These are phyloP conservation scores for Seriola rivoliana DNA, from an alignment of 2,113 vertebrate genomes.

Conservation along the genomic window DNA sequence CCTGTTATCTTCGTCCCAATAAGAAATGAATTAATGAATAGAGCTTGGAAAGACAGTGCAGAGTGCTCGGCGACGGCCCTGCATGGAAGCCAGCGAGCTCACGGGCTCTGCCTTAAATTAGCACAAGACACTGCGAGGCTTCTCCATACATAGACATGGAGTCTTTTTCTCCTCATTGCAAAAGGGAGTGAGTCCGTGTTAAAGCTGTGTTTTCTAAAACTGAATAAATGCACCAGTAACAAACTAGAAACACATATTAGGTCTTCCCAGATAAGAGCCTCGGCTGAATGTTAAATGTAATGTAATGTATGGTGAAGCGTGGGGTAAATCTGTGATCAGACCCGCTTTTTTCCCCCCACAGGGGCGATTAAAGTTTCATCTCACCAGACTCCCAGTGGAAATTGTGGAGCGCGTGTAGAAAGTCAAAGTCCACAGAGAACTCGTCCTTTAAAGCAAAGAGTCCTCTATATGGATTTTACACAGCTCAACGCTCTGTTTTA, in stretches of 20 bases:
- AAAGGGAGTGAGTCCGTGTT: not conserved
- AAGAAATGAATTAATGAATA: constrained; percentile 83
- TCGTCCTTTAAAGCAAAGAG: not conserved
- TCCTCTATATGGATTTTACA: constrained; percentile 6
- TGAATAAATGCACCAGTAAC: not conserved
- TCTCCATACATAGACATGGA: not conserved
- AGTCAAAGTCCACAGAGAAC: constrained; percentile 13
- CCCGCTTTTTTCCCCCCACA: constrained; percentile 23
- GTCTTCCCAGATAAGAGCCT: constrained; percentile 32
- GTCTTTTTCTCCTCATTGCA: not conserved
- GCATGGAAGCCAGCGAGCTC: constrained; percentile 49
- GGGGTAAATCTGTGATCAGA: constrained; percentile 55
- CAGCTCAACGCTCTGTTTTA: not conserved
- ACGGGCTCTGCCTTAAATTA: constrained; percentile 24
- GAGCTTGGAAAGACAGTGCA: constrained; percentile 58
- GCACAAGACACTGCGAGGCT: constrained; percentile 32
- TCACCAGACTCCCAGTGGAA: constrained; percentile 42
- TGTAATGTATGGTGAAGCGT: constrained; percentile 3
- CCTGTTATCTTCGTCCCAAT: constrained; percentile 81
- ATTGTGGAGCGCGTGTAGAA: constrained; percentile 21
- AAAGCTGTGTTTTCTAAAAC: not conserved
- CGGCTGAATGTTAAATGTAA: constrained; percentile 38
- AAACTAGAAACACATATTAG: constrained; percentile 10
- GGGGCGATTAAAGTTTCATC: constrained; percentile 62
- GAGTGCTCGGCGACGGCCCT: constrained; percentile 44